phyloP scores from a whole-genome alignment of 2,113 vertebrate species.

The Ursus arctos region DNA sequence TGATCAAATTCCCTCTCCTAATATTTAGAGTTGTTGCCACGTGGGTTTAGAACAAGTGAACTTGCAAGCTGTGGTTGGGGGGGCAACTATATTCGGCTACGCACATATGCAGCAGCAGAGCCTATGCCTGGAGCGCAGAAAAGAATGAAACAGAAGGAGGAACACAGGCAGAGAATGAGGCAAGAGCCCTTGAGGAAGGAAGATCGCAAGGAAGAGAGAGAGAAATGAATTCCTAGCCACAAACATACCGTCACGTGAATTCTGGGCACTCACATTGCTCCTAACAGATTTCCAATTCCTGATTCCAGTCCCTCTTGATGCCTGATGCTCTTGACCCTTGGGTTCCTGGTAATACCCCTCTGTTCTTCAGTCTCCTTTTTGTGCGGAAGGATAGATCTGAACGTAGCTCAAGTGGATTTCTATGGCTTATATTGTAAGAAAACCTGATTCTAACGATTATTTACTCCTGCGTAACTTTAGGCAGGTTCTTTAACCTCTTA shows the following conservation, averaged over 20 bases:
- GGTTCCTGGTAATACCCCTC: background rate
- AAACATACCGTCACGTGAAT: background rate
- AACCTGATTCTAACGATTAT: constrained; percentile 9
- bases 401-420: background rate
- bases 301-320: background rate
- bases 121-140: background rate
- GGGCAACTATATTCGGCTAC: background rate
- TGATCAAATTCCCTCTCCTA: background rate
- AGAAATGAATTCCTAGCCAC: background rate
- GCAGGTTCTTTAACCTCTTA: background rate
- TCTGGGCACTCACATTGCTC: background rate
- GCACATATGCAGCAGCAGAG: background rate
- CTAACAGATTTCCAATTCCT: background rate
- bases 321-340: background rate
- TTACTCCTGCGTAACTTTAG: background rate
- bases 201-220: background rate
- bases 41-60: constrained; percentile 7
- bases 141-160: background rate
- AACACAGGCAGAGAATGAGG: background rate
- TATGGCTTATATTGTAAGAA: background rate
- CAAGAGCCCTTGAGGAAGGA: background rate
- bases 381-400: background rate
- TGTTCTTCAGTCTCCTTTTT: constrained; percentile 1
- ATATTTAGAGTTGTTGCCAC: background rate
- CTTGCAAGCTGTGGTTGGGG: background rate